Evolutionary conservation across 2,888 invertebrate species (phyloP).

Genomic region (Nasonovia ribisnigri): DNA sequence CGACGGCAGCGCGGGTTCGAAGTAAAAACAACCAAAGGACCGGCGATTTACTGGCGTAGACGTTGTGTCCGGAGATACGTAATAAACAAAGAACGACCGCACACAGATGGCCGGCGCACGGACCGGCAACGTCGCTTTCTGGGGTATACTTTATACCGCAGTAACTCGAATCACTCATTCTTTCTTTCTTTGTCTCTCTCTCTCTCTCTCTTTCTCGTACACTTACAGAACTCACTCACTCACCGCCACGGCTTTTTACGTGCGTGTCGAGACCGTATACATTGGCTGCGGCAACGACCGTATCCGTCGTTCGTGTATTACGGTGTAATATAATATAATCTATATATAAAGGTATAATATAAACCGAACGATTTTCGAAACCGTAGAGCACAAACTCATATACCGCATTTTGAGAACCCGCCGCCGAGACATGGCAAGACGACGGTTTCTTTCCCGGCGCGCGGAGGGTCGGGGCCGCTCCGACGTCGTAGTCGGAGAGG

Average conservation of each 20-base stretch:
- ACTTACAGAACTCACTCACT: not conserved
- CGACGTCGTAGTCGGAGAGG: constrained; percentile 35
- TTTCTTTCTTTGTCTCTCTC: not conserved
- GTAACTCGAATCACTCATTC: not conserved
- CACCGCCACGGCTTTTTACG: not conserved
- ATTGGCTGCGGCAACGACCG: constrained; percentile 23
- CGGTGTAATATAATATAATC: not conserved
- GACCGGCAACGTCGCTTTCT: constrained; percentile 55
- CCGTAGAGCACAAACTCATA: not conserved
- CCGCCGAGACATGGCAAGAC: constrained; percentile 14
- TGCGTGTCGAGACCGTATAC: constrained; percentile 37
- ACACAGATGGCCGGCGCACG: constrained; percentile 61
- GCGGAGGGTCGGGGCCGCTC: constrained; percentile 42
- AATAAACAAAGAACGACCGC: constrained; percentile 62
- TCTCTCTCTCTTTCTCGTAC: not conserved
- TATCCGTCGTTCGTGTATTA: not conserved
- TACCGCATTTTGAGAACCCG: constrained; percentile 48
- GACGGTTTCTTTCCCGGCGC: constrained; percentile 41
- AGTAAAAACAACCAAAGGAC: constrained; percentile 9
- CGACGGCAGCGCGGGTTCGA: not conserved
- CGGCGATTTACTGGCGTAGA: constrained; percentile 3
- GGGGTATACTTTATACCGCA: constrained; percentile 21
- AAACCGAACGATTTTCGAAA: constrained; percentile 30
- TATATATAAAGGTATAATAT: not conserved
- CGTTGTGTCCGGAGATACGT: constrained; percentile 35